Conservation (phyloP, 2,797 vertebrate genomes). For the Pseudochromis fuscus region DNA sequence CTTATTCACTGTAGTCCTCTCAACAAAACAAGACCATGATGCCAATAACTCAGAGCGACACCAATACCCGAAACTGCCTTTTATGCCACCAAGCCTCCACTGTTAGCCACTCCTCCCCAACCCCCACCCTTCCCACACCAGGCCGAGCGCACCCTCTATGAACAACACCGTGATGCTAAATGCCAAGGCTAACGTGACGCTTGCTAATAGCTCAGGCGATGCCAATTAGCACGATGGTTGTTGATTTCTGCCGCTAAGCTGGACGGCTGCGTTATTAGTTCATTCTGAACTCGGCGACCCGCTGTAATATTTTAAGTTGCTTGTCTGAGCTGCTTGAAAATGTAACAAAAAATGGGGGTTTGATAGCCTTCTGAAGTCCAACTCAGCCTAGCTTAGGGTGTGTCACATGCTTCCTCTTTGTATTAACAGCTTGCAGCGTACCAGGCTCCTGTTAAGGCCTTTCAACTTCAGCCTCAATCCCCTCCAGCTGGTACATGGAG, state of each 20-base stretch:
- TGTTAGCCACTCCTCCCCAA: conserved; percentile 31
- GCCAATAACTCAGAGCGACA: conserved; percentile 80
- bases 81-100: conserved; percentile 48
- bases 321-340: conserved; percentile 78
- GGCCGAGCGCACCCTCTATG: conserved; percentile 8
- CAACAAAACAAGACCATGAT: conserved; percentile 79
- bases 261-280: conserved; percentile 27
- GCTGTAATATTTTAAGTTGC: conserved; percentile 79
- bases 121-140: background rate
- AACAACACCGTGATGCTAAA: conserved; percentile 23
- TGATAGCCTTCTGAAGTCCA: conserved; percentile 66
- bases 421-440: conserved; percentile 80
- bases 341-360: conserved; percentile 33
- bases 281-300: conserved; percentile 72
- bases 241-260: conserved; percentile 43
- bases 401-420: conserved; percentile 93
- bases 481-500: conserved; percentile 53
- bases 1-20: conserved; percentile 80
- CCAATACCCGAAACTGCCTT: conserved; percentile 78
- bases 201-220: conserved; percentile 46
- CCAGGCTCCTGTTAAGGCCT: conserved; percentile 78
- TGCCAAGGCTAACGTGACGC: conserved; percentile 40
- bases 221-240: conserved; percentile 31
- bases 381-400: conserved; percentile 81
- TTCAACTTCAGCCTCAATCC: conserved; percentile 83